phyloP scores from a whole-genome alignment of 2,797 vertebrate genomes.

The Poeciliopsis turneri region DNA sequence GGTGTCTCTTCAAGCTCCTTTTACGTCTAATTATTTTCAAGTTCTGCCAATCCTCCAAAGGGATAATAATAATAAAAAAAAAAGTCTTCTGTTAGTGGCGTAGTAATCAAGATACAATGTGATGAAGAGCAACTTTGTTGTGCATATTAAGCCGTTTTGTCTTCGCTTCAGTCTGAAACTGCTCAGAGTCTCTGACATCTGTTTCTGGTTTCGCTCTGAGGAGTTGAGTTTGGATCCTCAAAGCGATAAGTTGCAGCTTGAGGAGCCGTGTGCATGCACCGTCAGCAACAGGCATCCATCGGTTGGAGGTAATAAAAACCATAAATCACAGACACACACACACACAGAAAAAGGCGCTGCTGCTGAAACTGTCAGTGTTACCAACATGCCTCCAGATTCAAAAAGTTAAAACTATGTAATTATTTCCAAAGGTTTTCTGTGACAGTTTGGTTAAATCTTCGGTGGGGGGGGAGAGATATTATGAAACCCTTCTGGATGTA shows the following conservation, averaged over 20 bases:
- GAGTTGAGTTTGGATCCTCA: conserved; percentile 34
- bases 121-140: background rate
- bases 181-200: conserved; percentile 22
- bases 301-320: conserved; percentile 6
- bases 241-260: conserved; percentile 34
- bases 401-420: conserved; percentile 3
- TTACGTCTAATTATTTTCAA: background rate
- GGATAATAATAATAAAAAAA: background rate
- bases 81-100: background rate
- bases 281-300: background rate
- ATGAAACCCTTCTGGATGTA: conserved; percentile 16
- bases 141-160: conserved; percentile 7
- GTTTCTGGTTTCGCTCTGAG: conserved; percentile 25
- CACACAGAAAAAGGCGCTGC: conserved; percentile 1
- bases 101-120: background rate
- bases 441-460: conserved; percentile 19
- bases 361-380: background rate
- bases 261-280: conserved; percentile 14
- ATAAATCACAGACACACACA: background rate
- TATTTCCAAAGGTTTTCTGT: conserved; percentile 22
- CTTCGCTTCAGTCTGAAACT: conserved; percentile 8
- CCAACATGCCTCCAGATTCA: background rate
- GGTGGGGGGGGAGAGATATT: background rate
- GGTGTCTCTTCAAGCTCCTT: background rate
- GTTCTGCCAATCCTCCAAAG: background rate